Evolutionary conservation across 2,888 invertebrate species (phyloP), one percentile per base, ranked within the genome.

Genomic region (Hipparchia semele): DNA sequence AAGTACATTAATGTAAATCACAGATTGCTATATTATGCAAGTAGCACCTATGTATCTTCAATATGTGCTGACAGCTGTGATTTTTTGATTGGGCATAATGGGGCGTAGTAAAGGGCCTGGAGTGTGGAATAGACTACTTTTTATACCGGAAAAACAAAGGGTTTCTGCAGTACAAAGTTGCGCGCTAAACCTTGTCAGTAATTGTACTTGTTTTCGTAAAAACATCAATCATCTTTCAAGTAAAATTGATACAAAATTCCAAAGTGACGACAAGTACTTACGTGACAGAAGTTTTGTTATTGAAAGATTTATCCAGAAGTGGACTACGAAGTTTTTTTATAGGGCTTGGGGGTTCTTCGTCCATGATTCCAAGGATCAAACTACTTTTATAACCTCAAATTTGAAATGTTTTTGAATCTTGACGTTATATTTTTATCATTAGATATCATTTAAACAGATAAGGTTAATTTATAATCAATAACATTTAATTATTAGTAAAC

Each of bases 201-300:
- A 23, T 23, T 23, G 23, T 23, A 23, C 23, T 23, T 5, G 54
- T 58, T 58, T 56, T 58, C 58, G 53, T 53, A 53, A 53, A 12
- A 53, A 10, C 12, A 12, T 12, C 53, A 12, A 5, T 53, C 7
- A 12, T 58, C 13, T 8, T 10, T 60, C 33, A 5, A 9, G 33
- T 39, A 10, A 23, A 39, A 33, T 33, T 60, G 33, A 39, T 10
- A 10, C 33, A 6, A 12, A 54, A 4, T 54, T 39, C 2, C 2
- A 10, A 59, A 10, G 9, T 33, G 6, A 54, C 54, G 49, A 23
- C 46, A 51, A 60, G 66, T 65, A 88, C 93, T 88, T 83, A 94
- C 93, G 90, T 91, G 79, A 94, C 83, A 8, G 91, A 90, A 2
- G 88, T 89, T 83, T 91, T 92, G 39, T 86, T 83, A 79, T 91